A percentile compares a stretch with the other conserved stretches of the same genome.
These are phyloP conservation scores for Chaetodon trifascialis DNA, from an alignment of 2,113 vertebrate species.

Conservation along the genomic window DNA sequence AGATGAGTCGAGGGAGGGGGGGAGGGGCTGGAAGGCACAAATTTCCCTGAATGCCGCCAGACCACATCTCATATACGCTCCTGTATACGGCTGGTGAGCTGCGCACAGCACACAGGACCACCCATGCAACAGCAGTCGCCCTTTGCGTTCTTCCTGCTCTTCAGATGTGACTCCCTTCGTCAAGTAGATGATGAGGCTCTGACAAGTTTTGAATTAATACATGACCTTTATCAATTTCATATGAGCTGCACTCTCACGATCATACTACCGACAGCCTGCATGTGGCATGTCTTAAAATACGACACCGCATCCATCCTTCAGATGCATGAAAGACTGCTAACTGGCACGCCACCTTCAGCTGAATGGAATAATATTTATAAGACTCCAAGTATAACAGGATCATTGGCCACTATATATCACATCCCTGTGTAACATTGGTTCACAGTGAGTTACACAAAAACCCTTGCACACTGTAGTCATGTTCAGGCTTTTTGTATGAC, in stretches of 20 bases:
- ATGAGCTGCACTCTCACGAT: slow-evolving; percentile 52
- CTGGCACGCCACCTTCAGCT: slow-evolving; percentile 60
- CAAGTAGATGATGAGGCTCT: slow-evolving; percentile 42
- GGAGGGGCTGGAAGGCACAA: slow-evolving; percentile 48
- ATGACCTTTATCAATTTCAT: slow-evolving; percentile 77
- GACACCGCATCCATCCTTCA: slow-evolving; percentile 46
- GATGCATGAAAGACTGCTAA: slow-evolving; percentile 47
- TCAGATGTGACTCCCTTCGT: slow-evolving; percentile 29
- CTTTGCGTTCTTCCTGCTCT: slow-evolving; percentile 13
- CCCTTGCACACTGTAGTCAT: slow-evolving; percentile 7
- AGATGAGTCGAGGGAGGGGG: slow-evolving; percentile 60
- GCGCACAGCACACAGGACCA: slow-evolving; percentile 8
- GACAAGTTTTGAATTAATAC: slow-evolving; percentile 69
- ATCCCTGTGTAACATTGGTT: slow-evolving; percentile 39
- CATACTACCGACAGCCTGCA: slow-evolving; percentile 37
- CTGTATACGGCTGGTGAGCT: slow-evolving; percentile 16
- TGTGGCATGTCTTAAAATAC: slow-evolving; percentile 62
- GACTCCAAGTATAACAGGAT: slow-evolving; percentile 42
- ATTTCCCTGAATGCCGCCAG: slow-evolving; percentile 60
- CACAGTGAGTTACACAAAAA: slow-evolving; percentile 44
- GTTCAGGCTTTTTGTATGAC: slow-evolving; percentile 31
- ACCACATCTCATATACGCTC: slow-evolving; percentile 44
- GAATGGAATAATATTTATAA: slow-evolving; percentile 75
- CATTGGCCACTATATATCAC: slow-evolving; percentile 56
- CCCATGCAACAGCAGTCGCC: neutral